Conservation (phyloP, 2,888 invertebrate species). For the Dolomedes plantarius region DNA sequence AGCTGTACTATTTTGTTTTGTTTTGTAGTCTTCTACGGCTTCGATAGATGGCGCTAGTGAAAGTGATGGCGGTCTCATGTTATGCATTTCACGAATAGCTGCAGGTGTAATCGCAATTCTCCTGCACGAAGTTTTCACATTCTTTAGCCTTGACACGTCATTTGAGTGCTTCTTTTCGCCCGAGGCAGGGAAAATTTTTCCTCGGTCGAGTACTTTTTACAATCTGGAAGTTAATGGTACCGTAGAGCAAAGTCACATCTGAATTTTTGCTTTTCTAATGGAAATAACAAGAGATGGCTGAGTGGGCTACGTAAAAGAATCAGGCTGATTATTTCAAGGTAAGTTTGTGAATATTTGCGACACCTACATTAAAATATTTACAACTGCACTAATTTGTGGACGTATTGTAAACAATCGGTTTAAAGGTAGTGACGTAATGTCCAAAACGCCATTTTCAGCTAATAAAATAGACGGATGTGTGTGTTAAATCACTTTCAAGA, state of each 20-base stretch:
- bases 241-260: conserved; percentile 22
- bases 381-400: conserved; percentile 13
- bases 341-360: conserved; percentile 26
- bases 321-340: conserved; percentile 29
- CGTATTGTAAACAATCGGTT: conserved; percentile 47
- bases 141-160: conserved; percentile 72
- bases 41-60: conserved; percentile 68
- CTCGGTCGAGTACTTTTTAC: conserved; percentile 47
- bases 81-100: conserved; percentile 52
- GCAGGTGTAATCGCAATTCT: conserved; percentile 64
- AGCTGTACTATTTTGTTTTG: conserved; percentile 58
- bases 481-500: background rate
- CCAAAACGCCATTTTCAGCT: conserved; percentile 44
- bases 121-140: conserved; percentile 67
- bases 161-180: conserved; percentile 50
- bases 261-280: conserved; percentile 39
- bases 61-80: conserved; percentile 36
- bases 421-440: conserved; percentile 48
- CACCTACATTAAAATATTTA: conserved; percentile 9
- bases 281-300: conserved; percentile 43
- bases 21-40: conserved; percentile 59
- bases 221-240: conserved; percentile 43
- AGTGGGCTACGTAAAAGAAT: conserved; percentile 53
- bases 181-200: conserved; percentile 47
- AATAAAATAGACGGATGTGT: conserved; percentile 25